Evolutionary conservation across 1,140 invertebrate genomes (phyloP).

Genomic region (Drosophila mauritiana): DNA sequence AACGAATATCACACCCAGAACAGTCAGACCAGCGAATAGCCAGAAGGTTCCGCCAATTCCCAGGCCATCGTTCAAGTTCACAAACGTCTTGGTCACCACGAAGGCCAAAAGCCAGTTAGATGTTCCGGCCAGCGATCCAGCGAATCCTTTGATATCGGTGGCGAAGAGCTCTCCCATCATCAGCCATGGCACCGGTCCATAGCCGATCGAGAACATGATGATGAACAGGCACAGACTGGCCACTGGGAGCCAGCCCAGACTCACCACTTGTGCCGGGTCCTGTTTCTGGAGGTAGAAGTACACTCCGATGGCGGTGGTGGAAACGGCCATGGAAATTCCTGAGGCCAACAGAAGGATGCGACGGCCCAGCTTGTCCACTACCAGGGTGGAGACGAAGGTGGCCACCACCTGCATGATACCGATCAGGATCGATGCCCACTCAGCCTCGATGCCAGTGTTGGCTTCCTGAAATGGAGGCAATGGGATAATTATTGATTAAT

Average conservation of each 20-base stretch:
- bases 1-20: slow-evolving; percentile 90
- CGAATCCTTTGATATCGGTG: slow-evolving; percentile 91
- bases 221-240: slow-evolving; percentile 90
- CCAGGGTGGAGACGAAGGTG: slow-evolving; percentile 88
- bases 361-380: slow-evolving; percentile 92
- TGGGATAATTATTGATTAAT: neutral
- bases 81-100: slow-evolving; percentile 92
- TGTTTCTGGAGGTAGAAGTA: slow-evolving; percentile 87
- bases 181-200: slow-evolving; percentile 92
- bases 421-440: slow-evolving; percentile 89
- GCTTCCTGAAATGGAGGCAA: slow-evolving; percentile 81
- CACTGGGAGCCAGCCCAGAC: slow-evolving; percentile 90
- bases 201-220: slow-evolving; percentile 90
- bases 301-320: slow-evolving; percentile 87
- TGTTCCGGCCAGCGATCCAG: slow-evolving; percentile 89
- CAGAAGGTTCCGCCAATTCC: slow-evolving; percentile 90
- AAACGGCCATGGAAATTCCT: slow-evolving; percentile 87
- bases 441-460: slow-evolving; percentile 86
- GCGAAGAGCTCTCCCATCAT: slow-evolving; percentile 91
- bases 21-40: slow-evolving; percentile 90
- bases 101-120: slow-evolving; percentile 93
- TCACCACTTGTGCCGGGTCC: slow-evolving; percentile 85
- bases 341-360: slow-evolving; percentile 89
- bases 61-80: slow-evolving; percentile 86
- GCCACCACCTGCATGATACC: slow-evolving; percentile 91